These are phyloP conservation scores for Heliconius cydno DNA, from an alignment of 2,888 invertebrate genomes.

Conservation along the genomic window DNA sequence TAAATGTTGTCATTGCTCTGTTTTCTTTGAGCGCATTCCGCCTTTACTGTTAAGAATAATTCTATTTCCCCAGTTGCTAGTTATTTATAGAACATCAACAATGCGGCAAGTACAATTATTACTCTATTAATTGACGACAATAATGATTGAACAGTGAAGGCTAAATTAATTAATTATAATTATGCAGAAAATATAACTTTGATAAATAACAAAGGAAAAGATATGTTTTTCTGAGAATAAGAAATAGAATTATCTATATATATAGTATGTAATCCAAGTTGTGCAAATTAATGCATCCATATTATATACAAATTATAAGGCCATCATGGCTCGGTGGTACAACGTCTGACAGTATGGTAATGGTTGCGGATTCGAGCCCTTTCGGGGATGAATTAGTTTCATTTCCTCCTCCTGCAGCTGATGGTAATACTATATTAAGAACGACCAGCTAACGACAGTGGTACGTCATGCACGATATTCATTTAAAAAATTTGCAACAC, in stretches of 20 bases:
- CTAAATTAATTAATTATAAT: slow-evolving; percentile 7
- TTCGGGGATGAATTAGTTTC: too few species aligned
- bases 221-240: not conserved
- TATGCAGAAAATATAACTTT: not conserved
- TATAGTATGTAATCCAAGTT: not conserved
- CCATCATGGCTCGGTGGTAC: not conserved
- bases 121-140: not conserved
- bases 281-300: not conserved
- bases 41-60: too few species aligned
- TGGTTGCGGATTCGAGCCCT: not conserved
- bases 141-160: not conserved
- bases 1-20: too few species aligned
- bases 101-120: not conserved
- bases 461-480: not conserved
- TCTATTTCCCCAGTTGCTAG: not conserved
- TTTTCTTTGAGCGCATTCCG: too few species aligned
- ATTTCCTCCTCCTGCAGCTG: too few species aligned
- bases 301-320: not conserved
- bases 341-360: not conserved
- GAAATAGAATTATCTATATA: not conserved
- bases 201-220: not conserved
- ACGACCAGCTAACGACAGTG: too few species aligned
- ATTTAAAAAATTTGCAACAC: too few species aligned
- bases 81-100: not conserved
- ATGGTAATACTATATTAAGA: too few species aligned